phyloP scores from a whole-genome alignment of 2,113 vertebrate species.

The Canis aureus region DNA sequence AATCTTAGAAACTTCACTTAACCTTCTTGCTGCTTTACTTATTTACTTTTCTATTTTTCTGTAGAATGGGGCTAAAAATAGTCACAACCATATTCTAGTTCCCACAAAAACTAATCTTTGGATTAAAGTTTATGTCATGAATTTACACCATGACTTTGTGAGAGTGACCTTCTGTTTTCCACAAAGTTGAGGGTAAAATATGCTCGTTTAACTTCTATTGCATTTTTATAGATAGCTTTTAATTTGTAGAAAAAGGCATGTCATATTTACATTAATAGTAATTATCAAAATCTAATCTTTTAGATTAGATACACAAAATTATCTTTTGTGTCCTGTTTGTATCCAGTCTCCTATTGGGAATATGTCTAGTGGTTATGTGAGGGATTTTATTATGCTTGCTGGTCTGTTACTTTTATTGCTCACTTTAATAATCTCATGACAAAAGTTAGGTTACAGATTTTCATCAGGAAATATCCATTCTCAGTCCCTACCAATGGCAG shows the following conservation, averaged over 20 bases:
- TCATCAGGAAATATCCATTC: neutral
- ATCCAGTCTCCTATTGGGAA: neutral
- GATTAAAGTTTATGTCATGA: neutral
- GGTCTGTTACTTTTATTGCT: neutral
- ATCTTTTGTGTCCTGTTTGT: neutral
- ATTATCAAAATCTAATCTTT: neutral
- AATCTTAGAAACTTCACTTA: constrained; percentile 28
- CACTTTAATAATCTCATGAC: neutral
- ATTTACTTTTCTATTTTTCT: neutral
- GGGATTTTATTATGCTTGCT: neutral
- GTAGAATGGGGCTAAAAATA: neutral
- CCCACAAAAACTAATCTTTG: neutral
- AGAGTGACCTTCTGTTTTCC: neutral
- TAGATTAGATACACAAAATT: too few relatives aligned
- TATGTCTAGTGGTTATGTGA: neutral
- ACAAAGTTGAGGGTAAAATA: neutral
- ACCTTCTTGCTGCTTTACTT: neutral
- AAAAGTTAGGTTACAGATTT: neutral
- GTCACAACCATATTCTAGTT: neutral
- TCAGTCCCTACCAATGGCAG: neutral
- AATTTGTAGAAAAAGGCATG: neutral
- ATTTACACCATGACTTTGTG: neutral
- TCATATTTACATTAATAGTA: neutral
- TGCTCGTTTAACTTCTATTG: neutral
- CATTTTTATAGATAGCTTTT: constrained; percentile 9